Base-by-base conservation (phyloP, 2,113 vertebrate genomes). In the Anthoscopus minutus region DNA sequence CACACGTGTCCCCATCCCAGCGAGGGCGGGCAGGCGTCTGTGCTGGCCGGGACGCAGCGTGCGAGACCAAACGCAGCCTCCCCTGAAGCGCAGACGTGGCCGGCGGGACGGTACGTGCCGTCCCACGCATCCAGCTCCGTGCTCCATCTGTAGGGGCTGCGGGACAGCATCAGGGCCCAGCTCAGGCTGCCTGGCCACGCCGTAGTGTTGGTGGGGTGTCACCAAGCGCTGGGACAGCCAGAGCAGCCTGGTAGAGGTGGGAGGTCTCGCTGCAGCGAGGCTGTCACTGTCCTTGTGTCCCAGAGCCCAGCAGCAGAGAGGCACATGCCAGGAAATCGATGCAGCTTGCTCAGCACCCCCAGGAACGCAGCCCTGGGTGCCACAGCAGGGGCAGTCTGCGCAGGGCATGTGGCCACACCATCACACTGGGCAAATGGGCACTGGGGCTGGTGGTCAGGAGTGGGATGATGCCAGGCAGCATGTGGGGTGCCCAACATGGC, bases 361-460 rank as follows among this genome's bases (percentile, higher is more conserved):
- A 13, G 64, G 87, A 93, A 48, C 10, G 5, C 0, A 27, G 53
- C 37, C 30, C 50, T 20, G 58, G 67, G 45, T 62, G 51, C 65
- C 27, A 17, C 28, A 12, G 31, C 0, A 0, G 11, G n/a, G 38
- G 10, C 4, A 13, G 27, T 53, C 71, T 27, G 31, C 45, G 79
- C 27, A 30, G 35, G 0, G 2, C 42, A 4, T 5, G 2, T 66
- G 86, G 17, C 57, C 30, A 7, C 1, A 5, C 33, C 31, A 5
- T 56, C 66, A 38, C 42, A 9, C 51, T 50, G 80, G 70, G 17
- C 0, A 1, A 85, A 31, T 0, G 3, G 47, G 51, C 0, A 0
- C 25, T 48, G 44, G 51, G 30, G 50, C 61, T 47, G 19, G 40
- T 3, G 4, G 31, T 48, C 44, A 38, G 71, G 31, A 62, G 44